phyloP scores from a whole-genome alignment of 2,797 vertebrate species.

The Setipinna tenuifilis region DNA sequence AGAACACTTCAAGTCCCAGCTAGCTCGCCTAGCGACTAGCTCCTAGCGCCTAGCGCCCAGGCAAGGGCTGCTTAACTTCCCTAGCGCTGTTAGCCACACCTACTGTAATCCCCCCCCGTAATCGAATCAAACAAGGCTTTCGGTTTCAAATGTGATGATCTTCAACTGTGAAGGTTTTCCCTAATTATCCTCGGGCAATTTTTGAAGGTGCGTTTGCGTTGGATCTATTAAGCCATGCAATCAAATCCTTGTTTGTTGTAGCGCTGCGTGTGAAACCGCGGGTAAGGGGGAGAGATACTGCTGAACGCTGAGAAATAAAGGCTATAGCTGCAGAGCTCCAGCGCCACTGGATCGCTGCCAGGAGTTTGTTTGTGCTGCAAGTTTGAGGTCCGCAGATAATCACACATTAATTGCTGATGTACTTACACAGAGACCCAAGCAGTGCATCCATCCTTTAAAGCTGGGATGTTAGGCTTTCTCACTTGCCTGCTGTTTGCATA shows the following conservation, averaged over 20 bases:
- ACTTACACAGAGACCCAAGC: background rate
- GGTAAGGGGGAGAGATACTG: background rate
- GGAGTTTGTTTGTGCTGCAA: background rate
- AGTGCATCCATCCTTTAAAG: background rate
- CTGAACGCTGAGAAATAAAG: background rate
- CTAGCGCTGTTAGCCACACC: background rate
- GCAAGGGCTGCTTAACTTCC: background rate
- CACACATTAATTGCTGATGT: slow-evolving; percentile 7
- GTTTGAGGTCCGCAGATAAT: background rate
- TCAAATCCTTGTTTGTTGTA: background rate
- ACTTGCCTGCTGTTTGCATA: background rate
- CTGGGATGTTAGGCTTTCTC: background rate
- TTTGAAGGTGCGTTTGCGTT: background rate
- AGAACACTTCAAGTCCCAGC: slow-evolving; percentile 45
- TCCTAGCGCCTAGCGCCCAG: background rate
- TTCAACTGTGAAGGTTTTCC: background rate
- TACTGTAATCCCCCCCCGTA: background rate
- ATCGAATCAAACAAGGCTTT: background rate
- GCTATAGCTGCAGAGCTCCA: background rate
- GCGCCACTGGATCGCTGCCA: background rate
- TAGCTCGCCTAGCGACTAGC: background rate
- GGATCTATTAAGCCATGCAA: background rate
- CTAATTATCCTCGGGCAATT: background rate
- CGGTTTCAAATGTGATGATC: background rate
- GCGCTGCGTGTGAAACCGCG: background rate